phyloP scores from a whole-genome alignment of 2,113 vertebrate genomes.

The Heloderma charlesbogerti region DNA sequence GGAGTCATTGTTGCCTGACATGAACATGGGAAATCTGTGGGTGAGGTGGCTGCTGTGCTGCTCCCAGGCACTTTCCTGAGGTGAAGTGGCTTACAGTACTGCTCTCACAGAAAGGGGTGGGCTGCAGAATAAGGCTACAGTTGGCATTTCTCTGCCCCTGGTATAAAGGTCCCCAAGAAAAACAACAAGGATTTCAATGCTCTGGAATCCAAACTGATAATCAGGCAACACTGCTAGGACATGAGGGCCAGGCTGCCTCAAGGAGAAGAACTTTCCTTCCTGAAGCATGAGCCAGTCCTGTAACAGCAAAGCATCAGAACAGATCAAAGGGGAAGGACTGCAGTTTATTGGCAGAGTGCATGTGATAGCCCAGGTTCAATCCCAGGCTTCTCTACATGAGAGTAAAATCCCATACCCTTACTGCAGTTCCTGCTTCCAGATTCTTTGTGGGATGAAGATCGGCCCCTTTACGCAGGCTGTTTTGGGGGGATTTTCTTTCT shows the following conservation, averaged over 20 bases:
- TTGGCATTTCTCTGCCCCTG: not conserved
- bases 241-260: not conserved
- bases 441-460: too few species aligned
- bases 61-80: not conserved
- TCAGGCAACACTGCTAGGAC: not conserved
- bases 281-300: not conserved
- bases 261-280: not conserved
- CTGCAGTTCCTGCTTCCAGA: too few species aligned
- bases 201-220: not conserved
- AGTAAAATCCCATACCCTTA: too few species aligned
- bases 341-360: too few species aligned
- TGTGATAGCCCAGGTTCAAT: too few species aligned
- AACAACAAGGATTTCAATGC: not conserved
- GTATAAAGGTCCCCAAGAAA: not conserved
- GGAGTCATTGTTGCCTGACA: not conserved
- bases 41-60: not conserved
- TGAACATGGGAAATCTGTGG: not conserved
- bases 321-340: too few species aligned
- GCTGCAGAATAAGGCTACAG: not conserved
- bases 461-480: too few species aligned
- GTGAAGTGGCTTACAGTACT: not conserved
- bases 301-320: not conserved
- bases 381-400: too few species aligned
- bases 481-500: too few species aligned
- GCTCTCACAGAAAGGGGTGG: too few species aligned